Base-by-base conservation (phyloP, 2,888 invertebrate genomes). In the Resseliella maxima region DNA sequence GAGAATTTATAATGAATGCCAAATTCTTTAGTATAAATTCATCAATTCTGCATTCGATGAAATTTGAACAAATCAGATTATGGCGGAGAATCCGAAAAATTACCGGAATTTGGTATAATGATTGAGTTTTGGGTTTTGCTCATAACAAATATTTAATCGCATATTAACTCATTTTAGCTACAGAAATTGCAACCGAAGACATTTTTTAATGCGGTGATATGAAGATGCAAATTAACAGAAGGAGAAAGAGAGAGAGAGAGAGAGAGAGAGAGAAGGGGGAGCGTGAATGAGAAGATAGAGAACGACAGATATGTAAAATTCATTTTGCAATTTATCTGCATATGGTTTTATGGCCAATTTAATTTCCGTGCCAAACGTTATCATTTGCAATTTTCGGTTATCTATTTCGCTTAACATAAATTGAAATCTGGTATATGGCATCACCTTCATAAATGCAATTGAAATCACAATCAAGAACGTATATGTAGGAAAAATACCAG, bases 31-130 rank as follows among this genome's bases (percentile, higher is more conserved):
- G n/a, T n/a, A n/a, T n/a, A n/a, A n/a, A n/a, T n/a, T n/a, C 41
- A 41, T 41, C 12, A 12, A 12, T 41, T 12, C 2, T 50, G 50
- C 50, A 50, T 50, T 18, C 21, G 12, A 21, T 31, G 31, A 35
- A 12, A 31, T 15, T 12, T 31, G 72, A 24, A 59, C 6, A 31
- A 35, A 31, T 27, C 18, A 72, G 3, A 31, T 31, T 72, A 21
- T 72, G 72, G 31, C 31, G 31, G 15, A 72, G 72, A 72, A 72
- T 72, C 35, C 31, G 31, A 72, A 27, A 15, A 72, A 72, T 72
- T 27, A 15, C 31, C 2, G n/a, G 72, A 72, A 72, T 72, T 72
- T 31, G 72, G 15, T 31, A 72, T 72, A 18, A 72, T 12, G 15
- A 5, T 35, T 72, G 72, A 15, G 15, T 72, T 72, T 2, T 2